Evolutionary conservation across 2,888 invertebrate genomes (phyloP), one percentile per base, ranked within the genome.

Genomic region (Drosophila ochracea): DNA sequence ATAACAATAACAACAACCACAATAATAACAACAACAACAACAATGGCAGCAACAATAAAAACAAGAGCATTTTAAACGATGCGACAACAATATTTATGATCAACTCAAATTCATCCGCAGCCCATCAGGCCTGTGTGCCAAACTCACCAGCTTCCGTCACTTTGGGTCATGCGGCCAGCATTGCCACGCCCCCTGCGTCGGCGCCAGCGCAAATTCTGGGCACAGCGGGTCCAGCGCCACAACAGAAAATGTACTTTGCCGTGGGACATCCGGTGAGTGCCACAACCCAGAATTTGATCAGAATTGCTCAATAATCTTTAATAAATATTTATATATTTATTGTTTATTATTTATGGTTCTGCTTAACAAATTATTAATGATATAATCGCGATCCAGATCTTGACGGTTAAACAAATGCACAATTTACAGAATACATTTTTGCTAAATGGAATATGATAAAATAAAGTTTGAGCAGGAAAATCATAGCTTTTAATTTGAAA

Each of bases 181-280:
- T 91, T 53, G 85, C 89, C 60, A 83, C 82, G 11, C 91, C 86
- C 4, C 90, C 89, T 0, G 81, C 91, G 1, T 88, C 92, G 33
- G 83, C 83, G n/a, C 92, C 91, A 31, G 84, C 90, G 16, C 91
- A 91, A 52, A 88, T 91, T 9, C 66, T 91, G 43, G 76, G 91
- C 53, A 62, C 90, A 31, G 71, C 77, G 19, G 89, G 86, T 37
- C 66, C 84, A 66, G 73, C 62, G 63, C 76, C 83, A n/a, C 88
- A 90, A 7, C 91, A 69, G 39, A 90, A 85, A 69, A 75, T 93
- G 70, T 92, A 92, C 83, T 92, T 93, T 74, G 81, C 92, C 62
- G 91, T 92, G 89, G 74, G 84, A 72, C 92, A 92, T 87, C 92
- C 92, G 86, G 93, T 93, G 71, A 85, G 84, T 78, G 10, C 21